Evolutionary conservation across 1,140 invertebrate species (phyloP).

Genomic region (Idris sp.): DNA sequence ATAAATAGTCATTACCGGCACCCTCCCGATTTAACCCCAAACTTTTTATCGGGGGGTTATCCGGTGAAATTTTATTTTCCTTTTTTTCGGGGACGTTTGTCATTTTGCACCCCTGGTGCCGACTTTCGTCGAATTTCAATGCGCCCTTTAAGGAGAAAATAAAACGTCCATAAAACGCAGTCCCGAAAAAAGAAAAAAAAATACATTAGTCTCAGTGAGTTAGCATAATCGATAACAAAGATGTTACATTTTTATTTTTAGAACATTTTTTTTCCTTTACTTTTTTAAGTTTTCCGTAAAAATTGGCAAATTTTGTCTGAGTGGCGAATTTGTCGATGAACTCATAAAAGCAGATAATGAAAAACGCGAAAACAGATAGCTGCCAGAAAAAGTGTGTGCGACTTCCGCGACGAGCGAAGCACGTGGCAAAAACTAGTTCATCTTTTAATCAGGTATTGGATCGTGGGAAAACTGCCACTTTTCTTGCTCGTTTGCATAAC

Average conservation of each 20-base stretch:
- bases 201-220: conserved; percentile 48
- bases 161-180: conserved; percentile 50
- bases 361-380: too few relatives aligned
- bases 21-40: conserved; percentile 50
- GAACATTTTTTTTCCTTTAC: too few relatives aligned
- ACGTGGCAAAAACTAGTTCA: too few relatives aligned
- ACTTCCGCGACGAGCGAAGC: too few relatives aligned
- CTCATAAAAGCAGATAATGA: too few relatives aligned
- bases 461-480: too few relatives aligned
- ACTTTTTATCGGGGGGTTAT: conserved; percentile 53
- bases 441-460: too few relatives aligned
- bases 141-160: conserved; percentile 46
- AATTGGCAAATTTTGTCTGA: too few relatives aligned
- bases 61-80: conserved; percentile 60
- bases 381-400: too few relatives aligned
- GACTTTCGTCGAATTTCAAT: conserved; percentile 58
- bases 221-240: conserved; percentile 45
- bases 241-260: conserved; percentile 29
- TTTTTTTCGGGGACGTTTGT: conserved; percentile 46
- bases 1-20: conserved; percentile 55
- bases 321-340: too few relatives aligned
- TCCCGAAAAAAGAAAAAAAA: conserved; percentile 41
- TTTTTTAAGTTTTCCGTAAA: too few relatives aligned
- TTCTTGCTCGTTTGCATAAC: too few relatives aligned
- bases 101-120: conserved; percentile 39